phyloP scores from a whole-genome alignment of 2,888 invertebrate genomes.

The Oligia latruncula region DNA sequence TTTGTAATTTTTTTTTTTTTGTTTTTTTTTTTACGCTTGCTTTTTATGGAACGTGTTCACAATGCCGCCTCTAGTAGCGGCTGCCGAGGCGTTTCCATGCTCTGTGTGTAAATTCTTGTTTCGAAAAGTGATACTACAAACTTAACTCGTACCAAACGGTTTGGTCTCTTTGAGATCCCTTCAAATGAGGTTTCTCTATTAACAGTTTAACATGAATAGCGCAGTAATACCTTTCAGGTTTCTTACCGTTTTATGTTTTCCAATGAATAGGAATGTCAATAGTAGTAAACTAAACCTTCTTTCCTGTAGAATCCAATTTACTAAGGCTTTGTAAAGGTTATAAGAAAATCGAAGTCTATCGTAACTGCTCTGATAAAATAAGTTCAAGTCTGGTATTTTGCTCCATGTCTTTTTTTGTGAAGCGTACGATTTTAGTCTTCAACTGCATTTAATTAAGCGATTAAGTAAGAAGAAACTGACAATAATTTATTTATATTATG shows the following conservation, averaged over 20 bases:
- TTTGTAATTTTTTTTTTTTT: too few species aligned
- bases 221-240: conserved; percentile 29
- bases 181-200: conserved; percentile 44
- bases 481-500: not conserved
- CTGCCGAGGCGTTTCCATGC: too few species aligned
- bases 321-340: conserved; percentile 29
- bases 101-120: conserved; percentile 31
- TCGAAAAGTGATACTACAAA: conserved; percentile 48
- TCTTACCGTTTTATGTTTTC: conserved; percentile 40
- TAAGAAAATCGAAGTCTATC: conserved; percentile 9
- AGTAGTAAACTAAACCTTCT: conserved; percentile 33
- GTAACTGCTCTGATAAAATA: conserved; percentile 18
- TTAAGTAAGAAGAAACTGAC: not conserved
- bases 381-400: not conserved
- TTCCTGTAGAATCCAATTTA: conserved; percentile 51
- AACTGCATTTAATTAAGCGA: not conserved
- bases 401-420: not conserved
- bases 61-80: not conserved
- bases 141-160: conserved; percentile 24
- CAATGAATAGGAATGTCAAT: conserved; percentile 49
- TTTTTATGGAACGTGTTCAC: not conserved
- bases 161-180: conserved; percentile 37
- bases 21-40: too few species aligned
- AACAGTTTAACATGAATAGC: conserved; percentile 52
- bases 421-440: not conserved